phyloP scores from a whole-genome alignment of 2,113 vertebrate genomes.

The human (Homo sapiens) region DNA sequence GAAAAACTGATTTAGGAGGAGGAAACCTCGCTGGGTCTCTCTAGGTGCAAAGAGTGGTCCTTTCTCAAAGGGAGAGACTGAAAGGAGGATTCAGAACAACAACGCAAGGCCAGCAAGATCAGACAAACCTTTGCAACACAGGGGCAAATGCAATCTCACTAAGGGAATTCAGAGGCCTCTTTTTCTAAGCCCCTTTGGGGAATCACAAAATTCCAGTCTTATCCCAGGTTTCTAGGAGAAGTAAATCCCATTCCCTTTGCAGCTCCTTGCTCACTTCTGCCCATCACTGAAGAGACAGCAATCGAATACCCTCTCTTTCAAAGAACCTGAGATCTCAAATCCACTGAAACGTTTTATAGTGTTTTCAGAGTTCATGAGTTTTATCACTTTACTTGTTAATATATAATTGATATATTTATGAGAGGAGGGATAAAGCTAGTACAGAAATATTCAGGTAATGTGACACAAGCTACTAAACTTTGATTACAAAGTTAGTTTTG shows the following conservation, averaged over 20 bases:
- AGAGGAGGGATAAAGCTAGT: not conserved
- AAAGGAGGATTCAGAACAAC: too few species aligned
- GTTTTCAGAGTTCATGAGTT: not conserved
- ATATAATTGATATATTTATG: not conserved
- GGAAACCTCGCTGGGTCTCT: not conserved
- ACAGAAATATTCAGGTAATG: not conserved
- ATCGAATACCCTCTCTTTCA: not conserved
- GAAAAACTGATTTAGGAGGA: not conserved
- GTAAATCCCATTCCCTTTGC: not conserved
- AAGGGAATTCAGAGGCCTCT: not conserved
- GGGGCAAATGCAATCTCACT: rapidly evolving
- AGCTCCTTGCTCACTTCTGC: not conserved
- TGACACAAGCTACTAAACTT: not conserved
- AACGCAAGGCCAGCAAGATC: not conserved
- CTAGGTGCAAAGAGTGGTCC: not conserved
- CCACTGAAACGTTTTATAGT: not conserved
- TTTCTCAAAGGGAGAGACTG: not conserved
- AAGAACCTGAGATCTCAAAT: not conserved
- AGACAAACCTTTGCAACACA: not conserved
- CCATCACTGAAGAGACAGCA: not conserved
- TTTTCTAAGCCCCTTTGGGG: not conserved
- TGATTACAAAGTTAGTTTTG: not conserved
- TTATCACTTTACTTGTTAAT: not conserved
- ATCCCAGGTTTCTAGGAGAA: not conserved
- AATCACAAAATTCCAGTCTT: not conserved